Base-by-base conservation (phyloP, 2,888 invertebrate genomes). In the Mantis religiosa region DNA sequence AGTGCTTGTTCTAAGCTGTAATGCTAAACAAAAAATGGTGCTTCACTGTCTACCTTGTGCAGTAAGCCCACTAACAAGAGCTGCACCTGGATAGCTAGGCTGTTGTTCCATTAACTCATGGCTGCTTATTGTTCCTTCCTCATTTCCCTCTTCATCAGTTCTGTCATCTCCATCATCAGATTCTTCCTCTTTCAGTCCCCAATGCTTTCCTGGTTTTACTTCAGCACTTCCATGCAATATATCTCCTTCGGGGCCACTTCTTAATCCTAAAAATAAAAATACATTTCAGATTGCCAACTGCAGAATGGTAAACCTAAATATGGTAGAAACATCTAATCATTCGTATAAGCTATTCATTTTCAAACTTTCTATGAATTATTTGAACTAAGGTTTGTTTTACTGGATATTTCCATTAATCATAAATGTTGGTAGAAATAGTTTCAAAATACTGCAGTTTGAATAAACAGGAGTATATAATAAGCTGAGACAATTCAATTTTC, bases 61-160 rank as follows among this genome's bases (percentile, higher is more conserved):
- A 30, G 34, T 28, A 28, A 83, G 86, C 28, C 89, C 41, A 47
- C 84, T 86, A 54, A 86, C 83, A 30, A 87, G 47, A 30, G 87
- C 27, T 20, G 89, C 82, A 12, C 82, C 87, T 28, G 88, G 89
- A 27, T 85, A 85, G 83, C 47, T 86, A 28, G 88, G 83, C 28
- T 87, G 87, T 41, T 87, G 89, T 71, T 88, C 87, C 88, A 88
- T 88, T 25, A 85, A 25, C 34, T 88, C 82, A 81, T 81, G 82
- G 25, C 34, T 84, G 82, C 84, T 54, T 41, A n/a, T n/a, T 20
- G 28, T 82, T 47, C 28, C 82, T 34, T 28, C 81, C 28, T 71
- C 81, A 9, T n/a, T 30, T 27, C 34, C 84, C 27, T 82, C 87
- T 71, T 71, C 25, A 71, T 71, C 25, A 71, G 4, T 6, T 8